Conservation (phyloP, 2,888 invertebrate genomes). For the Drosophila atripex region DNA sequence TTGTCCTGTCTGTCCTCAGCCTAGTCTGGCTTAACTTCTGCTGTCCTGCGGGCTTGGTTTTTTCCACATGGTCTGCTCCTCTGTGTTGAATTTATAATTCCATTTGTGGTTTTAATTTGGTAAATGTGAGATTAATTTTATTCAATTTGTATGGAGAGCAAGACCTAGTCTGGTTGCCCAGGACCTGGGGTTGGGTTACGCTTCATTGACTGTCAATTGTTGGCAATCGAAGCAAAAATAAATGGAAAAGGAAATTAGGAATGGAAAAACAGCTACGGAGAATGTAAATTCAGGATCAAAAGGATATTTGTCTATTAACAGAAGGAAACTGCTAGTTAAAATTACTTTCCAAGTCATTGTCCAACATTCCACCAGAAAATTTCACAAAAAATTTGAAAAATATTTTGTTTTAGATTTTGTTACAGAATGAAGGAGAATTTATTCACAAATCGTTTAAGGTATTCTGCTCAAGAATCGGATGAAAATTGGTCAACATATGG, state of each 20-base stretch:
- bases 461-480: no score
- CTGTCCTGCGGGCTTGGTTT: conserved; percentile 70
- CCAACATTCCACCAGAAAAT: no score
- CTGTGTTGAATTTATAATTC: conserved; percentile 77
- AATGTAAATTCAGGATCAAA: no score
- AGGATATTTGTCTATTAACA: background rate
- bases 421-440: no score
- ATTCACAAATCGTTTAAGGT: no score
- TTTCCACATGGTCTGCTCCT: conserved; percentile 42
- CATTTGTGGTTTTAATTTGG: conserved; percentile 80
- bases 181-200: conserved; percentile 27
- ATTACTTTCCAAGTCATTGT: background rate
- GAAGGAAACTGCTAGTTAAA: no score
- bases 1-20: conserved; percentile 40
- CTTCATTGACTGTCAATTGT: conserved; percentile 66
- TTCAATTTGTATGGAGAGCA: conserved; percentile 59
- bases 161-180: conserved; percentile 4
- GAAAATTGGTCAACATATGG: no score
- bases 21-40: conserved; percentile 79
- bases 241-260: background rate
- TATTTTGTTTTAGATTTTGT: no score
- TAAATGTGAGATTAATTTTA: conserved; percentile 80
- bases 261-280: background rate
- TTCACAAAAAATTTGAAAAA: no score
- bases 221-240: conserved; percentile 13